Evolutionary conservation across 2,797 vertebrate species (phyloP), one percentile per base, ranked within the genome.

Genomic region (Geotrypetes seraphini): DNA sequence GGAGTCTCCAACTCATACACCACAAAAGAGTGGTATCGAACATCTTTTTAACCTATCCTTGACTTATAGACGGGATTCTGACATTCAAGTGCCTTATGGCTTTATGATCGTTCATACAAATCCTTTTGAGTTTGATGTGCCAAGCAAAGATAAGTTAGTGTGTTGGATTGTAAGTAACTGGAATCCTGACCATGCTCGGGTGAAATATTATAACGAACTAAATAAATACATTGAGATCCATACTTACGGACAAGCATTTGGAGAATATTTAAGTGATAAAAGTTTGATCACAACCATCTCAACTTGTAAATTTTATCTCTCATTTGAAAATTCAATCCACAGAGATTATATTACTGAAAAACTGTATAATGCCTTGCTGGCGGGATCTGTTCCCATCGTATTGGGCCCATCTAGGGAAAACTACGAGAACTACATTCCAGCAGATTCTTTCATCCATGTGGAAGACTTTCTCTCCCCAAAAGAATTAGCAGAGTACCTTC

Each of bases 101-200:
- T 91, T 87, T 53, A 85, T 97, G 43, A 82, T 88, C 37, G 67
- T 80, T 8, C 81, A 82, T 30, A 90, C 87, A 28, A 74, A 75
- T 11, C 83, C 90, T 36, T 90, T 90, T 39, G 79, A 86, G 13
- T 92, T 92, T 56, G 88, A 96, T 50, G 86, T 92, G 8, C 92
- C 90, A 12, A 85, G 62, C 28, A 99, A 99, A 68, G 91, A 86
- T 72, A 96, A 91, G 51, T 43, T 99, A 41, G 89, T 96, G 36
- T 99, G 94, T 64, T 97, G 95, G 94, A 92, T 99, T 19, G 94
- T 99, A 23, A 97, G 93, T 76, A 95, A 99, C 72, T 97, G 94
- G 94, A 97, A 96, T 43, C 91, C 92, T 12, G 88, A 95, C 51
- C 89, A 97, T 2, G 88, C 87, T 20, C 74, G 95, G 47, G 90